Conservation (phyloP, 2,113 vertebrate genomes). For the Crotophaga sulcirostris region DNA sequence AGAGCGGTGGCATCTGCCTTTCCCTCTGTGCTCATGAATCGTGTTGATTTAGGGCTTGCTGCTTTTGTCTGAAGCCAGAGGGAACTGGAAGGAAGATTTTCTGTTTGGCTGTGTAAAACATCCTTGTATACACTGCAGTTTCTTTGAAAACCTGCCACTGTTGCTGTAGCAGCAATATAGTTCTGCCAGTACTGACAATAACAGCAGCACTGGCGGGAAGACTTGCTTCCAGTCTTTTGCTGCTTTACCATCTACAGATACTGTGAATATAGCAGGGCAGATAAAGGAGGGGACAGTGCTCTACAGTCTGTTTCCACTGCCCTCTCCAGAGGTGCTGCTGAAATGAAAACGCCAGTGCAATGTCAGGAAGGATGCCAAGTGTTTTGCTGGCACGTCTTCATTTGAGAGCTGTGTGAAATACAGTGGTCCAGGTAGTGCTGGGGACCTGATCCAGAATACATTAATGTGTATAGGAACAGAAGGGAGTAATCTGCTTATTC, state of each 20-base stretch:
- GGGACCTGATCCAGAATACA: not conserved
- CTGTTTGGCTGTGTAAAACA: conserved; percentile 53
- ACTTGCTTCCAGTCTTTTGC: not conserved
- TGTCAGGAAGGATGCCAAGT: accelerated
- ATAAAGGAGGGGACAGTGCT: not conserved
- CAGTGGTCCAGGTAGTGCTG: accelerated
- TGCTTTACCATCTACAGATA: not conserved
- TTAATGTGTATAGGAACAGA: not conserved
- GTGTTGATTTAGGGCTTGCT: conserved; percentile 45
- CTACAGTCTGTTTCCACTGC: not conserved
- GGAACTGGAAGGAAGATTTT: conserved; percentile 66
- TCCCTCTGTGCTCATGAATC: not conserved
- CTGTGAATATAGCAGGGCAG: accelerated
- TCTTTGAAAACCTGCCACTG: conserved; percentile 64
- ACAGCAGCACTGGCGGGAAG: not conserved
- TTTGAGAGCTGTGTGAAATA: not conserved
- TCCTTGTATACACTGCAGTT: conserved; percentile 49
- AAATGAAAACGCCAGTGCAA: accelerated
- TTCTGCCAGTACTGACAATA: conserved; percentile 32
- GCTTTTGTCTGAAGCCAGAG: conserved; percentile 57
- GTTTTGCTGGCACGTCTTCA: not conserved
- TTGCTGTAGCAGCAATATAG: conserved; percentile 38
- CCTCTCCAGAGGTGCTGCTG: not conserved
- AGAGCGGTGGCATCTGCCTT: not conserved
- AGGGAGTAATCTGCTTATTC: accelerated